phyloP scores from a whole-genome alignment of 2,113 vertebrate genomes.

The Meriones unguiculatus region DNA sequence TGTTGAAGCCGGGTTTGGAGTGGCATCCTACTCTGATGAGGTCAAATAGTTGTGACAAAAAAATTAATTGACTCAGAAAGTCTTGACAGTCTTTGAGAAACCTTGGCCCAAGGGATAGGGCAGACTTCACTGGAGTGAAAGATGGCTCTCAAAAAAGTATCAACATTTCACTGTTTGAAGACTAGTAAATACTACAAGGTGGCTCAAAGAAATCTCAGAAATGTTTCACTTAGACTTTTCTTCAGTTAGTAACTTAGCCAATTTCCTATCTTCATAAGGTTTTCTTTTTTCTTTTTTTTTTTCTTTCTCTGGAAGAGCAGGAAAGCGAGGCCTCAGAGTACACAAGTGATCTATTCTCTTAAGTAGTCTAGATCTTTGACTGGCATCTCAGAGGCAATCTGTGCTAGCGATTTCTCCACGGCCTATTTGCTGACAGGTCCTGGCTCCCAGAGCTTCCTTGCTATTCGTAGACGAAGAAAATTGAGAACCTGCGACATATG shows the following conservation, averaged over 20 bases:
- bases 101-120: neutral
- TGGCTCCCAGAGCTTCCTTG: neutral
- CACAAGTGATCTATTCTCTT: neutral
- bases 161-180: neutral
- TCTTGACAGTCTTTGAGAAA: neutral
- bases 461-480: accelerated
- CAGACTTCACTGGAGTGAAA: neutral
- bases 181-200: neutral
- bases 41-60: neutral
- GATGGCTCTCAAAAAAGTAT: neutral
- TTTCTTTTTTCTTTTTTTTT: neutral
- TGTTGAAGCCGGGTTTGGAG: neutral
- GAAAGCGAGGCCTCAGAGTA: neutral
- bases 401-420: neutral
- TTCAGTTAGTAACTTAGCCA: neutral
- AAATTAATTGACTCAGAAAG: neutral
- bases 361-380: neutral
- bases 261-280: neutral
- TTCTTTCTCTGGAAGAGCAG: neutral
- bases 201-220: neutral
- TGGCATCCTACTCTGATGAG: neutral
- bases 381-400: neutral
- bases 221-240: neutral
- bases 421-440: neutral
- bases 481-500: neutral